Conservation (phyloP, 2,113 vertebrate genomes). For the Echinops telfairi region DNA sequence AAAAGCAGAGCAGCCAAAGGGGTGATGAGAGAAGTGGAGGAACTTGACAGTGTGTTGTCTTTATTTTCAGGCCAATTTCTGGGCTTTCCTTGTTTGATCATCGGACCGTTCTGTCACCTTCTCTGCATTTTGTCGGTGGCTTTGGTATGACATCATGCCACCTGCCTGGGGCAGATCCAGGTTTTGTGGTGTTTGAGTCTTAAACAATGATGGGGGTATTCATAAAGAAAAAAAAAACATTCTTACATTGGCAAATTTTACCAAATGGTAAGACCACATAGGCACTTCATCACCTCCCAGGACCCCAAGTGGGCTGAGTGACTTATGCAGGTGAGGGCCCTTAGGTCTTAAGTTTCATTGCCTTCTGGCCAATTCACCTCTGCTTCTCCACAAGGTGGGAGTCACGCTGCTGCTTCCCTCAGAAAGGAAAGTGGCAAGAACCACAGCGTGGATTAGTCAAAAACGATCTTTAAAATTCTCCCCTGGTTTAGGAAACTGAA, state of each 20-base stretch:
- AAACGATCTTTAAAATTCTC: background rate
- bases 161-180: background rate
- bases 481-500: background rate
- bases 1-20: background rate
- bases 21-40: background rate
- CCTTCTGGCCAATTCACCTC: background rate
- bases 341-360: background rate
- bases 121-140: slow-evolving; percentile 7
- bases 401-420: background rate
- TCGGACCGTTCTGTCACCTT: slow-evolving; percentile 15
- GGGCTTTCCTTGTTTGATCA: background rate
- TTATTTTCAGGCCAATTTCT: background rate
- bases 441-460: background rate
- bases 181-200: background rate
- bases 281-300: background rate
- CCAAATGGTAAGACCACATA: background rate
- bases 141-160: background rate
- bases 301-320: background rate
- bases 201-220: background rate
- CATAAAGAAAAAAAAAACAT: slow-evolving; percentile 18
- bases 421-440: background rate
- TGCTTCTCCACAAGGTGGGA: background rate
- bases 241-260: background rate
- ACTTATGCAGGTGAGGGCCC: background rate
- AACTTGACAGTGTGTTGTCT: background rate